Conservation (phyloP, 2,888 invertebrate species). For the Drosophila paramelanica region DNA sequence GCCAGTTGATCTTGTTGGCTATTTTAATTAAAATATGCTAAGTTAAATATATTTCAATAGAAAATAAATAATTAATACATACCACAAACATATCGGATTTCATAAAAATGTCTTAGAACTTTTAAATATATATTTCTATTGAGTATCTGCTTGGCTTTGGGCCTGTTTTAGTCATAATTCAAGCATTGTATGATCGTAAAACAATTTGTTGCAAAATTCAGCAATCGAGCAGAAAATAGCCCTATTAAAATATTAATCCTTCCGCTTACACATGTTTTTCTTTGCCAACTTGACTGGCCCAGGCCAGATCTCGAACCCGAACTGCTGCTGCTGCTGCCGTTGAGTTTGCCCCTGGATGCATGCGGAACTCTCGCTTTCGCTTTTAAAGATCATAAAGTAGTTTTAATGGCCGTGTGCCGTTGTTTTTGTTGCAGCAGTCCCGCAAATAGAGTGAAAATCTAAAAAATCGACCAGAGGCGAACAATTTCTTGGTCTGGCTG, state of each 20-base stretch:
- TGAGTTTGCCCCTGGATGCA: conserved; percentile 20
- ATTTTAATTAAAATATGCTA: background rate
- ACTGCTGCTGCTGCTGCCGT: background rate
- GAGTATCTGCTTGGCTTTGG: background rate
- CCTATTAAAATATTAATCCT: conserved; percentile 74
- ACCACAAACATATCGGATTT: background rate
- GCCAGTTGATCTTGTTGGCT: conserved; percentile 15
- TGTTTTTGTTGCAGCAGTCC: conserved; percentile 26
- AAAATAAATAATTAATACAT: background rate
- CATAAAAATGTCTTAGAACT: background rate
- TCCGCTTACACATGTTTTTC: conserved; percentile 59
- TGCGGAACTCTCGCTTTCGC: conserved; percentile 71
- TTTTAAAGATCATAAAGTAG: conserved; percentile 72
- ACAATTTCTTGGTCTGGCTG: conserved; percentile 29
- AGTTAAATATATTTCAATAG: background rate
- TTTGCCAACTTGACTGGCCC: background rate
- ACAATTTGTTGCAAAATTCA: conserved; percentile 75
- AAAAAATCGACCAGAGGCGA: conserved; percentile 38
- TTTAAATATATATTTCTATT: background rate
- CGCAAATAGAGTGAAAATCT: conserved; percentile 73
- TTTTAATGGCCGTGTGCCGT: conserved; percentile 62
- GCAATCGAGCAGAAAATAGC: conserved; percentile 66
- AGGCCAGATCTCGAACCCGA: background rate
- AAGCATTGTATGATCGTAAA: conserved; percentile 49
- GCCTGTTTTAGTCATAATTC: background rate